Conservation (phyloP, 2,888 invertebrate genomes). For the Cepaea hortensis region DNA sequence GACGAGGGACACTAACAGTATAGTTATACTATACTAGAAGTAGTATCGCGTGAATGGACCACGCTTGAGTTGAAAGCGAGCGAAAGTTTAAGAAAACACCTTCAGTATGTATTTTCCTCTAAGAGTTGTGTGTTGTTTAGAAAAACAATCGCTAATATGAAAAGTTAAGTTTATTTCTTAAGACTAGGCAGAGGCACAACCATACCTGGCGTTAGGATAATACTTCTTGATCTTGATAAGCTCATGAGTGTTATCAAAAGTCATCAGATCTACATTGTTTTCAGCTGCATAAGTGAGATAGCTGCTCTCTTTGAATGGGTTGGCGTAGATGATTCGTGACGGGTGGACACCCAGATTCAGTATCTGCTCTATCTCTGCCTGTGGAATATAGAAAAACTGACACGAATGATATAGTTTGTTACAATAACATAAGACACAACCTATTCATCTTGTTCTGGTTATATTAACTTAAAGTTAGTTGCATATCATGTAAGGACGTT, state of each 20-base stretch:
- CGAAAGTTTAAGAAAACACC: not conserved
- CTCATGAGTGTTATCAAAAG: slow-evolving; percentile 94
- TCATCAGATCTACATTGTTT: slow-evolving; percentile 87
- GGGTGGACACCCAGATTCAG: slow-evolving; percentile 84
- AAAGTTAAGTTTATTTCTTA: not conserved
- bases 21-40: no score
- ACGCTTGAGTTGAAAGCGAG: no score
- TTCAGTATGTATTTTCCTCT: not conserved
- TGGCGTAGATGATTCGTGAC: slow-evolving; percentile 92
- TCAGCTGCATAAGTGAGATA: slow-evolving; percentile 89
- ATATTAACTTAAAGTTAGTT: not conserved
- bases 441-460: not conserved
- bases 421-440: not conserved
- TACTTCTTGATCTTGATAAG: slow-evolving; percentile 89
- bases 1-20: not conserved
- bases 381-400: not conserved
- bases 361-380: slow-evolving; percentile 89
- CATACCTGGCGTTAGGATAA: slow-evolving; percentile 82
- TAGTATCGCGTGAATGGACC: no score
- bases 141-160: not conserved
- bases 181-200: not conserved
- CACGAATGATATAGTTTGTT: not conserved
- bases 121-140: not conserved
- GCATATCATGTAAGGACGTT: not conserved
- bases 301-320: slow-evolving; percentile 92